Conservation (phyloP, 2,888 invertebrate species). For the Caenorhabditis wallacei region DNA sequence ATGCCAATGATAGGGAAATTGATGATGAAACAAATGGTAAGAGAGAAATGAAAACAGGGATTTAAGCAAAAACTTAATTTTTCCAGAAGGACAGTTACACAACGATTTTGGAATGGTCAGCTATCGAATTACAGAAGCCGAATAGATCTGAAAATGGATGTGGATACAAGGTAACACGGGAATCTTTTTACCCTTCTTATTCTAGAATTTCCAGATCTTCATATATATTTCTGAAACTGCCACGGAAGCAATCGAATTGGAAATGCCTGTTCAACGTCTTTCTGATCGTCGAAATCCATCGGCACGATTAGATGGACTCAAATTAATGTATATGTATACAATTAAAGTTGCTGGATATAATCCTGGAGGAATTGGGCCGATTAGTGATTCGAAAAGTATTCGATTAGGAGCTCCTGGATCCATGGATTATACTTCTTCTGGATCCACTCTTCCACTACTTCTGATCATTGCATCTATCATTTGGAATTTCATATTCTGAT, state of each 20-base stretch:
- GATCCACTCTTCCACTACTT: neutral
- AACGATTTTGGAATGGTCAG: constrained; percentile 78
- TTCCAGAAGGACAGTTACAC: constrained; percentile 69
- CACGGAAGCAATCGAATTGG: constrained; percentile 71
- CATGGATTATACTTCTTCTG: constrained; percentile 45
- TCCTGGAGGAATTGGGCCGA: constrained; percentile 79
- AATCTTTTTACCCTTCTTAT: neutral
- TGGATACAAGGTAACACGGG: constrained; percentile 73
- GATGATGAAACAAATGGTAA: constrained; percentile 71
- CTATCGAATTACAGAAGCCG: constrained; percentile 63
- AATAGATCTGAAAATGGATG: constrained; percentile 63
- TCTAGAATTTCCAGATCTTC: constrained; percentile 61
- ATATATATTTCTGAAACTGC: constrained; percentile 73
- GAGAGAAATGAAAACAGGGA: neutral
- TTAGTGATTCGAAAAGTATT: constrained; percentile 71
- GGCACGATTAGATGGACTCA: constrained; percentile 79
- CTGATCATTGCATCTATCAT: neutral
- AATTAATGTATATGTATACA: constrained; percentile 79
- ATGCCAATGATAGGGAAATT: constrained; percentile 72
- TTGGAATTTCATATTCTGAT: neutral
- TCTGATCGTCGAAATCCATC: constrained; percentile 75
- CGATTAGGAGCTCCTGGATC: constrained; percentile 72
- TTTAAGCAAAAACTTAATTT: constrained; percentile 13
- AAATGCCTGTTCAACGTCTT: constrained; percentile 73
- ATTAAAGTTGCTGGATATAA: constrained; percentile 79